Base-by-base conservation (phyloP, 2,113 vertebrate species). In the Elephantulus edwardii region DNA sequence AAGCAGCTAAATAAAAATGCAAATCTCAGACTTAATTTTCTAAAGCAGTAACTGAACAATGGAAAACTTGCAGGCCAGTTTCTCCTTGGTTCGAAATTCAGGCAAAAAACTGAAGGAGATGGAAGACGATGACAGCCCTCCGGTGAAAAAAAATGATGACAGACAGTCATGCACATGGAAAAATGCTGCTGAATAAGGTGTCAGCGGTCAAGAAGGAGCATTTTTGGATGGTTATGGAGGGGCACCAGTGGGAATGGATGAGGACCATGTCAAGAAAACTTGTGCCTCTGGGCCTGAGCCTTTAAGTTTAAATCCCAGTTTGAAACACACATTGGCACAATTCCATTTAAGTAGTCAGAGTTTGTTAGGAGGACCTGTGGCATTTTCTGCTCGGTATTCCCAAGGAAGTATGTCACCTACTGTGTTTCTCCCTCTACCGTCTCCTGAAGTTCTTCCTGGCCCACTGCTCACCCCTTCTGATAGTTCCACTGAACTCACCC, bases 281-380 rank as follows among this genome's bases (percentile, higher is more conserved):
- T 95, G 95, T 81, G 83, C 97, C 93, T 94, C 97, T 0, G 94
- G 97, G 44, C 97, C 98, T 70, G 98, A 99, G 96, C 98, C 98
- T 95, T 97, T 99, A 95, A 98, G 98, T 96, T 97, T 99, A 95
- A 99, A 99, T 96, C 99, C 99, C 12, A 99, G 98, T 91, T 98
- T 99, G 94, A 99, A 99, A 95, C 99, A 99, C 97, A 99, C 99
- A 0, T 96, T 99, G 97, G 99, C 99, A 90, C 99, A 99, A 96
- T 99, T 99, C 96, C 99, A 99, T 66, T 97, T 99, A 19, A 99
- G 99, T 97, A 99, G 99, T 96, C 99, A 99, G 98, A 99, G 98
- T 93, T 99, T 99, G 0, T 96, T 99, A 22, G 99, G 99, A 88
- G 99, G 99, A 75, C 99, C 99, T 0, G 99, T 99, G 44, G 99